Evolutionary conservation across 2,113 vertebrate species (phyloP).

Genomic region (Ictalurus punctatus): DNA sequence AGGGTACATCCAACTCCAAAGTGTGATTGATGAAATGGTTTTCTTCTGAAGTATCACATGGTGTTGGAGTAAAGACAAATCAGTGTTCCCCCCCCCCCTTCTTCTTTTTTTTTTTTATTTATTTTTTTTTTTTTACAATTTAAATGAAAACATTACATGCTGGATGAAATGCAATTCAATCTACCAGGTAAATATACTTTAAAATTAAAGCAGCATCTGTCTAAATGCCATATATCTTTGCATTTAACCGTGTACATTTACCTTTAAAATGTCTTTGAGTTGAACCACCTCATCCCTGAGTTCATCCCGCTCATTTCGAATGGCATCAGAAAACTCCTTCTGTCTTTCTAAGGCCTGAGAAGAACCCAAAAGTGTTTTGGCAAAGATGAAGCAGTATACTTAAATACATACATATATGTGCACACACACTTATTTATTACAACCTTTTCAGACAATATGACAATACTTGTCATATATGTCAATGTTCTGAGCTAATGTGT

Average conservation of each 20-base stretch:
- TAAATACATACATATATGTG: background rate
- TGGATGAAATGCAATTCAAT: background rate
- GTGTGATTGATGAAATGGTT: background rate
- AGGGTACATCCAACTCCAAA: background rate
- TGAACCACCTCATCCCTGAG: slow-evolving; percentile 91
- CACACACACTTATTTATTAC: background rate
- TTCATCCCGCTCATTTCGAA: slow-evolving; percentile 90
- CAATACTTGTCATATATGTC: background rate
- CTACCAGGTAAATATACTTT: background rate
- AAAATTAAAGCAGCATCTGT: background rate
- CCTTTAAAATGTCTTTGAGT: slow-evolving; percentile 92
- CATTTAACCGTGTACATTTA: slow-evolving; percentile 54
- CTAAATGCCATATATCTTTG: background rate
- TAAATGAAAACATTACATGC: background rate
- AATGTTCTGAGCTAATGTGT: background rate
- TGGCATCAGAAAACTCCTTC: slow-evolving; percentile 94
- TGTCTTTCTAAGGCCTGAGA: slow-evolving; percentile 95
- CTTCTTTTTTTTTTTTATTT: background rate
- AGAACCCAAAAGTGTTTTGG: slow-evolving; percentile 41
- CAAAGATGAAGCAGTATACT: slow-evolving; percentile 35
- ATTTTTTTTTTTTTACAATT: background rate
- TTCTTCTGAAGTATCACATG: background rate
- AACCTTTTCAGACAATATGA: background rate
- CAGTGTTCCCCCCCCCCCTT: background rate
- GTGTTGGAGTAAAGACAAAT: background rate